phyloP scores from a whole-genome alignment of 2,113 vertebrate species.

The Corythoichthys haematopterus region DNA sequence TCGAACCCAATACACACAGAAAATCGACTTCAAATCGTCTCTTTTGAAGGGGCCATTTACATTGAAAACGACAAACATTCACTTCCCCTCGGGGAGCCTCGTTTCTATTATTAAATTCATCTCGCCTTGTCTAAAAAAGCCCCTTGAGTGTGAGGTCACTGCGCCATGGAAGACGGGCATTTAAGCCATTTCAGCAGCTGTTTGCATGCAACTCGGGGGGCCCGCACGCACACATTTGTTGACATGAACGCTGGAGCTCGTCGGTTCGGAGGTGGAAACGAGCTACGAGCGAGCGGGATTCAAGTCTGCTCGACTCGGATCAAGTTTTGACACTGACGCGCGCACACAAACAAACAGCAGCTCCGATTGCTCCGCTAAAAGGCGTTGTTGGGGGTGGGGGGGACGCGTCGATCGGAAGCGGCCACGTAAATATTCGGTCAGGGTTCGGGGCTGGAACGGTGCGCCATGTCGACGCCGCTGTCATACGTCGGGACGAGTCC shows the following conservation, averaged over 20 bases:
- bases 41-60: neutral
- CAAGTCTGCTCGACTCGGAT: slow-evolving; percentile 9
- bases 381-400: neutral
- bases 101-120: slow-evolving; percentile 1
- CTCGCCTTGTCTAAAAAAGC: neutral
- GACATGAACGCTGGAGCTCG: slow-evolving; percentile 25
- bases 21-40: slow-evolving; percentile 55
- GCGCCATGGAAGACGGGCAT: slow-evolving; percentile 27
- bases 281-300: slow-evolving; percentile 21
- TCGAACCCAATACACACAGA: slow-evolving; percentile 53
- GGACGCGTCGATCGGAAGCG: neutral
- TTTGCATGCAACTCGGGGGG: slow-evolving; percentile 2
- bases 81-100: neutral
- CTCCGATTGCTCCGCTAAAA: neutral
- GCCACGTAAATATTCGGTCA: slow-evolving; percentile 8
- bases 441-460: slow-evolving; percentile 29
- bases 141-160: slow-evolving; percentile 18
- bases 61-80: slow-evolving; percentile 8
- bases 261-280: slow-evolving; percentile 49
- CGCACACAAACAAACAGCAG: neutral
- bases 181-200: slow-evolving; percentile 27
- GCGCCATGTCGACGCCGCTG: slow-evolving; percentile 41
- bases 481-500: neutral
- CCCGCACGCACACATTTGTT: slow-evolving; percentile 13
- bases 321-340: slow-evolving; percentile 15